Conservation (phyloP, 2,888 invertebrate genomes). For the Drosophila yooni region DNA sequence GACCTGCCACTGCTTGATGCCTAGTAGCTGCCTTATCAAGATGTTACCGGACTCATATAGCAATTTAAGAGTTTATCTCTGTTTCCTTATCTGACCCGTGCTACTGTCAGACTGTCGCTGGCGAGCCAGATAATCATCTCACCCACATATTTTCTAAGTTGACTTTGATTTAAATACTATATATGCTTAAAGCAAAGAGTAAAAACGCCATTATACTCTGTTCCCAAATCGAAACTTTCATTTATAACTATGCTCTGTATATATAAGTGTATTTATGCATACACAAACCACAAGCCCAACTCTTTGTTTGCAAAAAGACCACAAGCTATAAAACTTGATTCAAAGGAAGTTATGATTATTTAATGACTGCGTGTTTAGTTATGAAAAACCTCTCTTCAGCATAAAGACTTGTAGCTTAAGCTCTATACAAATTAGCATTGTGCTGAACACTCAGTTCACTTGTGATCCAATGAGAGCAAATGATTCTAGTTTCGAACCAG, state of each 20-base stretch:
- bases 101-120: conserved; percentile 41
- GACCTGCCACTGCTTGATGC: conserved; percentile 30
- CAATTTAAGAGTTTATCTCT: conserved; percentile 45
- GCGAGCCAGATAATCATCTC: conserved; percentile 35
- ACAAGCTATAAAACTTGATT: not conserved
- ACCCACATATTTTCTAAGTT: conserved; percentile 26
- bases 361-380: not conserved
- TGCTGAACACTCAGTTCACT: conserved; percentile 27
- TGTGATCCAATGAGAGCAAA: conserved; percentile 20
- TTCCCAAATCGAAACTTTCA: not conserved
- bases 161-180: conserved; percentile 42
- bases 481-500: conserved; percentile 21
- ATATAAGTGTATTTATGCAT: not conserved
- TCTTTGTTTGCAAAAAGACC: conserved; percentile 4
- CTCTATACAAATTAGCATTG: conserved; percentile 25
- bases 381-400: not conserved
- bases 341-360: not conserved
- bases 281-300: conserved; percentile 8
- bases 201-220: conserved; percentile 4
- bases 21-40: conserved; percentile 33
- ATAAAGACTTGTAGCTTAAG: not conserved
- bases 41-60: conserved; percentile 16
- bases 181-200: not conserved
- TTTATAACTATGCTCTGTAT: not conserved
- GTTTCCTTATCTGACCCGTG: conserved; percentile 41